These are phyloP conservation scores for Symphodus melops DNA, from an alignment of 2,113 vertebrate species.

Conservation along the genomic window DNA sequence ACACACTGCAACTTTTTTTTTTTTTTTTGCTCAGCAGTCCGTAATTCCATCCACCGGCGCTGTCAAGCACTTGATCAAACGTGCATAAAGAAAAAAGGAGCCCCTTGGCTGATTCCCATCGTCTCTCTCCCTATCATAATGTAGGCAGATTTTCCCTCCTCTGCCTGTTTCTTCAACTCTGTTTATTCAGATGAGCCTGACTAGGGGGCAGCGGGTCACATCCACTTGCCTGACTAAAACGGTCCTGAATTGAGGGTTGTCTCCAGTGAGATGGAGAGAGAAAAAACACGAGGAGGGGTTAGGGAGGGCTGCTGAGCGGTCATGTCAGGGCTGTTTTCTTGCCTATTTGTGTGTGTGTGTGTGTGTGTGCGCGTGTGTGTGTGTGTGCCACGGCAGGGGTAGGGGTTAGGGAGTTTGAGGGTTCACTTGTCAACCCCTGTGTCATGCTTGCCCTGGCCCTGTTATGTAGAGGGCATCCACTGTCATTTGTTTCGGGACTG, in stretches of 20 bases:
- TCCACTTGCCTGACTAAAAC: constrained; percentile 85
- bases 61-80: constrained; percentile 90
- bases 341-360: constrained; percentile 54
- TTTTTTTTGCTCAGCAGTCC: constrained; percentile 94
- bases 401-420: constrained; percentile 76
- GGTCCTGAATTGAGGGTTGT: constrained; percentile 83
- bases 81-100: constrained; percentile 87
- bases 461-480: constrained; percentile 83
- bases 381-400: constrained; percentile 45
- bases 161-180: constrained; percentile 71
- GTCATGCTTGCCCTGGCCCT: constrained; percentile 82
- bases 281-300: constrained; percentile 69
- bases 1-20: constrained; percentile 75
- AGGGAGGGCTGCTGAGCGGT: constrained; percentile 65
- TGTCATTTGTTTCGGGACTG: constrained; percentile 83
- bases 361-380: constrained; percentile 49
- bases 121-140: constrained; percentile 80
- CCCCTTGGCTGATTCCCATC: constrained; percentile 72
- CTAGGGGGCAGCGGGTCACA: constrained; percentile 87
- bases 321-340: constrained; percentile 74
- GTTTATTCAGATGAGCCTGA: constrained; percentile 88
- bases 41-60: constrained; percentile 88
- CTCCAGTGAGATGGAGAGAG: constrained; percentile 76
- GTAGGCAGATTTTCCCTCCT: constrained; percentile 82
- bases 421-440: constrained; percentile 84